Percentiles rank a stretch among this genome's conserved stretches.
Conservation (phyloP, 2,888 invertebrate genomes). For the Drosophila lacicola region DNA sequence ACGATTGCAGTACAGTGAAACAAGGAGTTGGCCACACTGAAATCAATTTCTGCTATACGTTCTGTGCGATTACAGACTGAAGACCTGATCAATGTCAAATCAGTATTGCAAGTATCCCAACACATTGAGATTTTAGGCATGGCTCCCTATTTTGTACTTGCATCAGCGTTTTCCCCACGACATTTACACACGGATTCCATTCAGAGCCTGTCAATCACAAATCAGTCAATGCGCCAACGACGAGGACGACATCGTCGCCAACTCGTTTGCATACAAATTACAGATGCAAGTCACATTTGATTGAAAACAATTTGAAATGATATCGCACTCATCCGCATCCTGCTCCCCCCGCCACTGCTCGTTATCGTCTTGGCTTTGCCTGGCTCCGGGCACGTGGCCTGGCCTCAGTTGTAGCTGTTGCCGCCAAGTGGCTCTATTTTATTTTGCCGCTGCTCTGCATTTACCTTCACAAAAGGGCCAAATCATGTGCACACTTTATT, state of each 20-base stretch:
- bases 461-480: conserved; percentile 44
- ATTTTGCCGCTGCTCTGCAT: conserved; percentile 38
- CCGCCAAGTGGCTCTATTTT: conserved; percentile 52
- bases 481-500: conserved; percentile 70
- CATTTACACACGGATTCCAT: conserved; percentile 26
- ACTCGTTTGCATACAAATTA: conserved; percentile 77
- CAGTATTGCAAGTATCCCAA: conserved; percentile 30
- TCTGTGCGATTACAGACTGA: conserved; percentile 6
- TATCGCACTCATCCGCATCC: conserved; percentile 45
- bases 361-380: conserved; percentile 23
- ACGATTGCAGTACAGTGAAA: neutral
- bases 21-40: conserved; percentile 1
- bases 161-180: conserved; percentile 53
- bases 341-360: neutral
- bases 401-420: conserved; percentile 10
- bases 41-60: conserved; percentile 1
- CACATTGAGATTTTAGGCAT: conserved; percentile 13
- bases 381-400: conserved; percentile 26
- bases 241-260: conserved; percentile 2
- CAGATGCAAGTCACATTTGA: conserved; percentile 79
- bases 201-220: conserved; percentile 61
- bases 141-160: conserved; percentile 8
- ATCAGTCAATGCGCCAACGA: conserved; percentile 56
- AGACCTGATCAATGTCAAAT: conserved; percentile 52
- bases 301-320: conserved; percentile 79